Evolutionary conservation across 2,113 vertebrate genomes (phyloP), one percentile per base, ranked within the genome.

Genomic region (Cardinalis cardinalis): DNA sequence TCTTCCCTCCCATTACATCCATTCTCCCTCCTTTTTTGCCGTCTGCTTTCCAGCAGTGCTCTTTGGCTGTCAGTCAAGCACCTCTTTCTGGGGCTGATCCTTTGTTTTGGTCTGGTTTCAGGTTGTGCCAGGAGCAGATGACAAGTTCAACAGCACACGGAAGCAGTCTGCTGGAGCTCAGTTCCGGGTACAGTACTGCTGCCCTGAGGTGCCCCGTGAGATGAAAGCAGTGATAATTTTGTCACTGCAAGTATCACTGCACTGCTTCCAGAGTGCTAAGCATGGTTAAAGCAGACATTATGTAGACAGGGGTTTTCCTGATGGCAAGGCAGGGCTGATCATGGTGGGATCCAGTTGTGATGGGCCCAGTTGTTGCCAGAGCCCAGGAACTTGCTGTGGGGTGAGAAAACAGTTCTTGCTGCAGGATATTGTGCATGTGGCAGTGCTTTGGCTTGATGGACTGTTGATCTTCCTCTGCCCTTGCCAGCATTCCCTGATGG

Each of bases 161-260:
- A 98, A 98, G 36, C 97, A 98, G 34, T 98, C 98, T 64, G 97
- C 96, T 2, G 98, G 98, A 80, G 97, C 98, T 26, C 97, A 98
- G 63, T 98, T 98, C 71, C 97, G 96, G 97, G 98, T 98, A 96
- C n/a, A 52, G 38, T 49, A 31, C 23, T 29, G 11, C 73, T 83
- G 52, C 52, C 53, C n/a, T 44, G 43, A 28, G 34, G 46, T 64
- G 48, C 26, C 44, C 41, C 1, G 1, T 46, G 51, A 69, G 43
- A 82, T 65, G 18, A n/a, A 13, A 46, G 51, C 36, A 43, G 32
- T 40, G 63, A n/a, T 65, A 23, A 55, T 55, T 75, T 58, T 36
- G 15, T 28, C 61, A 10, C 71, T 66, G 36, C 60, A 32, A 18
- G 21, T 36, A 43, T 12, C 82, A 34, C 69, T 56, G 81, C 31